Evolutionary conservation across 2,888 invertebrate genomes (phyloP).

Genomic region (Drepana falcataria): DNA sequence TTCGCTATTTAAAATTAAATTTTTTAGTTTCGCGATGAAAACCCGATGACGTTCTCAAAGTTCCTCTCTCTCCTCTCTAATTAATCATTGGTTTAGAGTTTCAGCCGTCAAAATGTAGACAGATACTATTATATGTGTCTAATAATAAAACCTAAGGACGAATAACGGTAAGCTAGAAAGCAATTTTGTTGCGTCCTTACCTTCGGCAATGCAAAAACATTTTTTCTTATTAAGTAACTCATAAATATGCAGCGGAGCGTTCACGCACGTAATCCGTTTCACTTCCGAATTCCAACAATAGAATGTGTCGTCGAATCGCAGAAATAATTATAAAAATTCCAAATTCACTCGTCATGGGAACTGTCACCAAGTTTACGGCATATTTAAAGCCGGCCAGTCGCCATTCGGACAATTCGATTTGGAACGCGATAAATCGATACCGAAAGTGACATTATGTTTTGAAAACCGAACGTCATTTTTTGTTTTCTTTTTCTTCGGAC

Average conservation of each 20-base stretch:
- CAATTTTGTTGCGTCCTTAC: background rate
- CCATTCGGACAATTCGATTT: conserved; percentile 47
- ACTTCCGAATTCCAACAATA: conserved; percentile 62
- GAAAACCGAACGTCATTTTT: conserved; percentile 65
- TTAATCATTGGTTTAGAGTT: too few relatives aligned
- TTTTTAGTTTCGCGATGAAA: too few relatives aligned
- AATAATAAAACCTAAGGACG: too few relatives aligned
- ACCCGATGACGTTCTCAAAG: too few relatives aligned
- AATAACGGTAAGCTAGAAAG: background rate
- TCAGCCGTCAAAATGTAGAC: too few relatives aligned
- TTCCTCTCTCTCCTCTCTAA: too few relatives aligned
- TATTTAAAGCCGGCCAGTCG: conserved; percentile 48
- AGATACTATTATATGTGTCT: too few relatives aligned
- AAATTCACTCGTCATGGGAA: conserved; percentile 75
- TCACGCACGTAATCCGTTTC: conserved; percentile 62
- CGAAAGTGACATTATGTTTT: conserved; percentile 73
- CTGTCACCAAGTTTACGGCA: conserved; percentile 62
- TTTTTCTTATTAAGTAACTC: conserved; percentile 12
- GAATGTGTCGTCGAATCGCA: conserved; percentile 52
- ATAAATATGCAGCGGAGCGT: conserved; percentile 42
- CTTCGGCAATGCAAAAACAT: conserved; percentile 3
- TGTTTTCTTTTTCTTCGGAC: conserved; percentile 45
- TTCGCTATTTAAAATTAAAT: too few relatives aligned
- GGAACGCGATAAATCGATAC: conserved; percentile 64
- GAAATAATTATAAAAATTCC: conserved; percentile 47